Base-by-base conservation (phyloP, 1,140 invertebrate species). In the Calosoma granatense region DNA sequence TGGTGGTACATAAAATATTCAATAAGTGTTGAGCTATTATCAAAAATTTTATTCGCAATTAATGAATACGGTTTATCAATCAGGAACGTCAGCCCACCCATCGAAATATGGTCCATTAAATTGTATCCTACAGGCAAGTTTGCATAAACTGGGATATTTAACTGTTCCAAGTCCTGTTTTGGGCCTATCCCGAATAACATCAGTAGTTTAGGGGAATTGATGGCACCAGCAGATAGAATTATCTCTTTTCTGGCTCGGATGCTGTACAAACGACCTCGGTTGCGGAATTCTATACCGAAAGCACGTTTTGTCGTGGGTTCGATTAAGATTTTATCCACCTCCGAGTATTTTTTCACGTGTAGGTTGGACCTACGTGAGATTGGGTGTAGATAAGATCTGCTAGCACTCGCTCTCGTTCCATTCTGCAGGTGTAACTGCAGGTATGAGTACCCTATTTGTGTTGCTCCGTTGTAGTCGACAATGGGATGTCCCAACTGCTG, bases 141-240 rank as follows among this genome's bases (percentile, higher is more conserved):
- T 58, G 79, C 77, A 1, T 86, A 58, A 0, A 85, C 76, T 1
- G 78, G 74, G 22, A 89, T 84, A n/a, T 75, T 76, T 36, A 81
- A 60, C 12, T 76, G 65, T 30, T 72, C 65, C 12, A 93, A 72
- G 67, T 92, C 86, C 39, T 81, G 71, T 20, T 69, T 78, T 0
- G 87, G 88, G 9, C 90, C 90, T 15, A 92, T 77, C 1, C 90
- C 90, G 1, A 85, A 88, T 1, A 92, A 64, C 87, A 92, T 90
- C 1, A 93, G 71, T 1, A 93, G 61, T 61, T 90, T 86, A 0
- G 88, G 84, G 0, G 83, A 83, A 59, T 86, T 87, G 1, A 90
- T 82, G 0, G 86, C 78, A 1, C 87, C 88, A 0, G 81, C 86
- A 20, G 82, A 82, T 1, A 90, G 19, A n/a, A 92, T 86, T 0